Evolutionary conservation across 2,113 vertebrate species (phyloP).

Genomic region (Lampris incognitus): DNA sequence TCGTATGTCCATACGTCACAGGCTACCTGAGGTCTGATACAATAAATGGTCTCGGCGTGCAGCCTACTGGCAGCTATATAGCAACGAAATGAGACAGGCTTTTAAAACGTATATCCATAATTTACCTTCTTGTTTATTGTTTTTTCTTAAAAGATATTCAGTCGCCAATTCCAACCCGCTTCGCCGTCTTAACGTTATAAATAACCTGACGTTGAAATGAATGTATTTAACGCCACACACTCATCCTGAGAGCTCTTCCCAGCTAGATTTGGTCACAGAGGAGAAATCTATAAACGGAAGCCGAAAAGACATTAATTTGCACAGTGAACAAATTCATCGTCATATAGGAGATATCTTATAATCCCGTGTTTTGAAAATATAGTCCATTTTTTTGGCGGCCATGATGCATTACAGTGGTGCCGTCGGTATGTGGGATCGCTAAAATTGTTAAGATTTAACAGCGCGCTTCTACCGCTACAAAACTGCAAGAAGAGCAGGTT

Average conservation of each 20-base stretch:
- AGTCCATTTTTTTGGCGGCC: background rate
- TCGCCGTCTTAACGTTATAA: constrained; percentile 4
- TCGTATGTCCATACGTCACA: background rate
- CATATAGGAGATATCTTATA: no score
- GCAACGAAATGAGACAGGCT: background rate
- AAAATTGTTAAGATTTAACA: no score
- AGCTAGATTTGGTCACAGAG: constrained; percentile 6
- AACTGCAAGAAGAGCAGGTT: background rate
- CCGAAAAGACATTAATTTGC: background rate
- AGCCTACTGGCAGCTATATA: background rate
- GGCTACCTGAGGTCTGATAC: background rate
- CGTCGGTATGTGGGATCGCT: no score
- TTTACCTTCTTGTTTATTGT: constrained; percentile 39
- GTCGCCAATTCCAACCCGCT: background rate
- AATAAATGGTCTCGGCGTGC: background rate
- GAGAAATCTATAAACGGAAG: background rate
- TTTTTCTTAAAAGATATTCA: background rate
- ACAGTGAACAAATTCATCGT: background rate
- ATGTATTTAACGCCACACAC: constrained; percentile 6
- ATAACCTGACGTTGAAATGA: background rate
- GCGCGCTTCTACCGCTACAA: no score
- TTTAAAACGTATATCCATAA: background rate
- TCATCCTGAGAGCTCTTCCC: constrained; percentile 1
- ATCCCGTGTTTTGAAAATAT: background rate
- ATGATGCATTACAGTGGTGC: background rate